phyloP scores from a whole-genome alignment of 1,140 invertebrate genomes.

The Akabosia matsudoensis region DNA sequence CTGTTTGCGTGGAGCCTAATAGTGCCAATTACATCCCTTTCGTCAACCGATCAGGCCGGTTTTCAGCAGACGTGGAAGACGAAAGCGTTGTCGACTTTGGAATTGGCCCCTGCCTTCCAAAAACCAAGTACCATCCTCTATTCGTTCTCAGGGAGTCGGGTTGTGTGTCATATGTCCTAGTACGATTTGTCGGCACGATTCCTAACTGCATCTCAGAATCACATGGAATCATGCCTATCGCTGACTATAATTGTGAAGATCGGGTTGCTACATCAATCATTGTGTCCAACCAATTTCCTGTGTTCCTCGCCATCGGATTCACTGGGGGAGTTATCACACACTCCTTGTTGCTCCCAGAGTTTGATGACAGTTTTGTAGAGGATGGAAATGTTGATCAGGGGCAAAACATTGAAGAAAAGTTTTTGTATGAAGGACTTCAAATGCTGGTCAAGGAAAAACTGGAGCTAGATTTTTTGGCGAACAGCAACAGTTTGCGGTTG shows the following conservation, averaged over 20 bases:
- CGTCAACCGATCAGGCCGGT: not conserved
- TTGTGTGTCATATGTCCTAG: not conserved
- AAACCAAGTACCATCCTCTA: not conserved
- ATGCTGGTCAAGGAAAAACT: not conserved
- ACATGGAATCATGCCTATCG: not conserved
- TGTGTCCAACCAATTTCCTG: not conserved
- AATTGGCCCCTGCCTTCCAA: constrained; percentile 1
- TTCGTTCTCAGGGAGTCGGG: not conserved
- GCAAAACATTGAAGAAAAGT: constrained; percentile 16
- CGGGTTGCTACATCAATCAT: not conserved
- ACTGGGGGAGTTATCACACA: not conserved
- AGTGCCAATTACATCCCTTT: not conserved
- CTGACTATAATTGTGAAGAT: not conserved
- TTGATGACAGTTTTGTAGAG: not conserved
- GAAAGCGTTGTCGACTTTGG: constrained; percentile 4
- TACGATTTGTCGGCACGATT: constrained; percentile 9
- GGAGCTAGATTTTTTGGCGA: not conserved
- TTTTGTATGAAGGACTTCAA: not conserved
- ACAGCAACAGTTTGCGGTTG: not conserved
- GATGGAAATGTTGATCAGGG: not conserved
- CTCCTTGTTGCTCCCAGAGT: not conserved
- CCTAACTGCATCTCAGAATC: not conserved
- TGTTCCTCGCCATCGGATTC: not conserved
- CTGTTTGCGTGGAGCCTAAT: constrained; percentile 1
- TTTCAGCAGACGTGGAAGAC: not conserved